Percentiles rank a stretch among this genome's conserved stretches.
phyloP scores from a whole-genome alignment of 2,888 invertebrate genomes.

The Drosophila rubida region DNA sequence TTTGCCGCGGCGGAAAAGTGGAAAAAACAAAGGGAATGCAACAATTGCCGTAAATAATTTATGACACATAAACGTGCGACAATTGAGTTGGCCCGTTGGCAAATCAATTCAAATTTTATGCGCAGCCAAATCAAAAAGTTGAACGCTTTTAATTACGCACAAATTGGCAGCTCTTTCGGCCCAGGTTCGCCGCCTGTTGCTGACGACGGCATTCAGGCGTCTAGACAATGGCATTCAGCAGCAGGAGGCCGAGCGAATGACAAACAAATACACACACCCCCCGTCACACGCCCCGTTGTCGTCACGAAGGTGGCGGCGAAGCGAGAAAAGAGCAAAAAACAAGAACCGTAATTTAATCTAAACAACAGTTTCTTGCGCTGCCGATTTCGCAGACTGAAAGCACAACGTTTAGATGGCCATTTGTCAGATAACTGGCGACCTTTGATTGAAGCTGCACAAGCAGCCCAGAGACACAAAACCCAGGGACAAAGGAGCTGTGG shows the following conservation, averaged over 20 bases:
- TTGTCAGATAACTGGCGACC: conserved; percentile 69
- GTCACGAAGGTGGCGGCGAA: conserved; percentile 45
- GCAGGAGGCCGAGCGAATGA: conserved; percentile 21
- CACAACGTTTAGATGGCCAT: conserved; percentile 68
- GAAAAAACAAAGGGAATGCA: conserved; percentile 10
- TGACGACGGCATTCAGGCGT: conserved; percentile 48
- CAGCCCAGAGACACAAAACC: conserved; percentile 25
- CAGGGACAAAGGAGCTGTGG: conserved; percentile 16
- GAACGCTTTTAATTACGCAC: conserved; percentile 69
- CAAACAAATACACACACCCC: conserved; percentile 27
- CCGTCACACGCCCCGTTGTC: too few relatives aligned
- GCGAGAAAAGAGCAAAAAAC: conserved; percentile 52
- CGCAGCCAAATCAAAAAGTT: conserved; percentile 63
- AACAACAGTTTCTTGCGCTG: conserved; percentile 70
- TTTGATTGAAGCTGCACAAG: conserved; percentile 60
- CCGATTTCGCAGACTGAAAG: conserved; percentile 32
- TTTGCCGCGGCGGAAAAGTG: neutral
- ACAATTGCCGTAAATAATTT: conserved; percentile 56
- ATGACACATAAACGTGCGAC: conserved; percentile 61
- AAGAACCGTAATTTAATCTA: conserved; percentile 73
- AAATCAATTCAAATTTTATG: conserved; percentile 61
- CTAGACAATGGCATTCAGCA: conserved; percentile 57
- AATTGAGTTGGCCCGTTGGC: conserved; percentile 49
- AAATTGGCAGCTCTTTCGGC: conserved; percentile 46
- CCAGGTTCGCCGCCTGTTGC: conserved; percentile 40